These are phyloP conservation scores for Steatornis caripensis DNA, from an alignment of 2,113 vertebrate species.

Conservation along the genomic window DNA sequence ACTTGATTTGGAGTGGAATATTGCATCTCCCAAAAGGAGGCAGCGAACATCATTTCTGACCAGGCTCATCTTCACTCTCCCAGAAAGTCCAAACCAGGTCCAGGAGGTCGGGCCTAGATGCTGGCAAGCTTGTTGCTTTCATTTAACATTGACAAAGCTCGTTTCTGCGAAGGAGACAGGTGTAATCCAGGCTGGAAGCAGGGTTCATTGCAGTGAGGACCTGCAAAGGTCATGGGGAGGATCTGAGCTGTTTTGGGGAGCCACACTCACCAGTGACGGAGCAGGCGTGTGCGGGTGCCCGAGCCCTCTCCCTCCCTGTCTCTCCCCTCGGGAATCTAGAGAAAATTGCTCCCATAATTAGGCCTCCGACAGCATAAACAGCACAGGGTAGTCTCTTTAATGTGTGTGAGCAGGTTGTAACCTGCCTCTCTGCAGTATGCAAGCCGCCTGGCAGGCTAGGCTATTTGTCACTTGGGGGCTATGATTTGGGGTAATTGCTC, in stretches of 20 bases:
- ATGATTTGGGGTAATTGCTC: conserved; percentile 41
- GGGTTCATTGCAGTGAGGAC: background rate
- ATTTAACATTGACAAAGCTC: background rate
- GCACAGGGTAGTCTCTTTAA: conserved; percentile 47
- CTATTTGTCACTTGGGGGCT: conserved; percentile 52
- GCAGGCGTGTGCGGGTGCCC: background rate
- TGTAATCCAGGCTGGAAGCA: background rate
- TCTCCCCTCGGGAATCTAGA: background rate
- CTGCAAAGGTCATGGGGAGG: background rate
- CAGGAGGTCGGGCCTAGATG: background rate
- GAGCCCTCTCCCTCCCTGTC: background rate
- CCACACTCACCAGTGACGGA: background rate
- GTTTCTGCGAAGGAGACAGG: background rate
- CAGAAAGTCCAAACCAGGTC: background rate
- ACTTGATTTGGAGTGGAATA: background rate
- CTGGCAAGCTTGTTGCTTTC: background rate
- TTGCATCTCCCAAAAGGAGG: background rate
- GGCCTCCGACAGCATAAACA: conserved; percentile 26
- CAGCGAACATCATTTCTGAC: background rate
- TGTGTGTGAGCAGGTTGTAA: conserved; percentile 34
- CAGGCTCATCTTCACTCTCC: background rate
- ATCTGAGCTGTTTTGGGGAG: background rate
- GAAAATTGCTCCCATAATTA: conserved; percentile 47
- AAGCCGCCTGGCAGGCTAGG: background rate
- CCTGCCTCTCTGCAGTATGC: background rate